A percentile compares a stretch with the other conserved stretches of the same genome.
phyloP scores from a whole-genome alignment of 1,140 invertebrate species.

The Drosophila littoralis region DNA sequence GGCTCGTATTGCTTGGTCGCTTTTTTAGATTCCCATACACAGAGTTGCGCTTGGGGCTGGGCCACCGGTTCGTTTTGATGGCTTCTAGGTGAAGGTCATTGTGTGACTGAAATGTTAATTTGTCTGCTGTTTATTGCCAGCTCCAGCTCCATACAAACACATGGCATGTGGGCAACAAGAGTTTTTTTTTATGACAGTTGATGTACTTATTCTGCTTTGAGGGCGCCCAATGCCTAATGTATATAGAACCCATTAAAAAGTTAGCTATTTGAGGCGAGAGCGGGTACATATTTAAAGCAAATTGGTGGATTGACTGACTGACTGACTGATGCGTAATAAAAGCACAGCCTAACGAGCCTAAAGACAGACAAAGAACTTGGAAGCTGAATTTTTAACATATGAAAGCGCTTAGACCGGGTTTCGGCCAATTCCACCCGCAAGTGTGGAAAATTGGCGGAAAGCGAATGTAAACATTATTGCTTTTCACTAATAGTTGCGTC shows the following conservation, averaged over 20 bases:
- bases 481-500: too few relatives aligned
- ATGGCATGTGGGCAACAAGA: constrained; percentile 31
- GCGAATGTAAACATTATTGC: too few relatives aligned
- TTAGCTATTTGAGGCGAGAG: background rate
- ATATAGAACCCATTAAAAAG: constrained; percentile 13
- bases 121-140: constrained; percentile 42
- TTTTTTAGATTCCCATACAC: constrained; percentile 27
- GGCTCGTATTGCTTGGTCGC: constrained; percentile 25
- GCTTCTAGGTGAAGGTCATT: constrained; percentile 79
- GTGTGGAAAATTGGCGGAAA: too few relatives aligned
- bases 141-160: background rate
- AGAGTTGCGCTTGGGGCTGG: constrained; percentile 44
- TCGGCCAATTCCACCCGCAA: too few relatives aligned
- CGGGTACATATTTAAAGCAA: background rate
- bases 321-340: background rate
- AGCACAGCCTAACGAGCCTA: too few relatives aligned
- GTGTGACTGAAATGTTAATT: constrained; percentile 76
- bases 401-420: too few relatives aligned
- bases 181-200: constrained; percentile 14
- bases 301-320: background rate
- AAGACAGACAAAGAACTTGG: too few relatives aligned
- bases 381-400: too few relatives aligned
- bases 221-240: constrained; percentile 5
- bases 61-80: constrained; percentile 66
- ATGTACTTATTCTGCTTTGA: background rate